phyloP scores from a whole-genome alignment of 37 sponge, comb jelly and placozoan genomes.

The Aplysina aerophoba region DNA sequence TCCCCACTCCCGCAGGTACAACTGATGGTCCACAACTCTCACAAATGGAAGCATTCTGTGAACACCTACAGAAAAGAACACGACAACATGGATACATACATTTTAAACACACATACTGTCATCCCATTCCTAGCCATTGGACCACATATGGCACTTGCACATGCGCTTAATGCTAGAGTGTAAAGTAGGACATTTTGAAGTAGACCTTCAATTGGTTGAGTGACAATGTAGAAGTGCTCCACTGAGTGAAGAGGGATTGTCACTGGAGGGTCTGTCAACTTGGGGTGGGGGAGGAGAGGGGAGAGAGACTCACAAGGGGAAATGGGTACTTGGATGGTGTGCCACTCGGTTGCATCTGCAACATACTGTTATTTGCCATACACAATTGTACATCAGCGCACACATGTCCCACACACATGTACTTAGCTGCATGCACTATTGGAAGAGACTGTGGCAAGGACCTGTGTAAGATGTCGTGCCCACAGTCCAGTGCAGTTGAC shows the following conservation, averaged over 20 bases:
- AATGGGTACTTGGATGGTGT: background rate
- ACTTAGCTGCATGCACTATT: background rate
- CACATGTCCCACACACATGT: too few relatives aligned
- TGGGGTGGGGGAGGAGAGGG: too few relatives aligned
- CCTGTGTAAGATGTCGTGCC: conserved; percentile 50
- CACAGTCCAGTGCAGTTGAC: conserved; percentile 86
- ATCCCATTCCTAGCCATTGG: too few relatives aligned
- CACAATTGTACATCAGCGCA: too few relatives aligned
- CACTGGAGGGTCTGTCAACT: conserved; percentile 50
- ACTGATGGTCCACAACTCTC: conserved; percentile 30
- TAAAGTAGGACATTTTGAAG: background rate
- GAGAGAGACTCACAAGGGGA: too few relatives aligned
- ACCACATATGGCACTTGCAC: too few relatives aligned
- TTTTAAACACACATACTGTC: too few relatives aligned
- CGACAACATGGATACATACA: background rate
- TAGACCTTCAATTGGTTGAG: conserved; percentile 65
- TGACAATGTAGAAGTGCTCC: conserved; percentile 63
- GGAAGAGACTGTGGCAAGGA: background rate
- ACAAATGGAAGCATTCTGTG: conserved; percentile 47
- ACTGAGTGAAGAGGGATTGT: conserved; percentile 59
- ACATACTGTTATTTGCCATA: too few relatives aligned
- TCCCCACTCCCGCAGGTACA: conserved; percentile 61
- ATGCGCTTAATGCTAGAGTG: background rate
- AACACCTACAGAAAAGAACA: conserved; percentile 17
- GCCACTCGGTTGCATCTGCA: too few relatives aligned